Base-by-base conservation (phyloP, 2,888 invertebrate species). In the Sesia bembeciformis region DNA sequence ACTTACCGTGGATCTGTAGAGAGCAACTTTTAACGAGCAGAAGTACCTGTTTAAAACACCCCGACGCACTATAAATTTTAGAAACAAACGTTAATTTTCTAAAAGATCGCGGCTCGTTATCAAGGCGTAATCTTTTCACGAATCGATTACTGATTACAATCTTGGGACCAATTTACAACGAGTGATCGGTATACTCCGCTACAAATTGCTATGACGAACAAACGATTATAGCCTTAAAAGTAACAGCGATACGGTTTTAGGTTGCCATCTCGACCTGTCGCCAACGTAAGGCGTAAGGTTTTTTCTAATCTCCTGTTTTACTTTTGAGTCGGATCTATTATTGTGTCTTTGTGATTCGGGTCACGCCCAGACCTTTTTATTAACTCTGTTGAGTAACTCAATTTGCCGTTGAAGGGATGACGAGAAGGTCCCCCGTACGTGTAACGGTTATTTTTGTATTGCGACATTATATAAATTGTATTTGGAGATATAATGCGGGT, bases 341-440 rank as follows among this genome's bases (percentile, higher is more conserved):
- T 66, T 68, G 62, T 65, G 58, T 64, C 63, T 65, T 81, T 71
- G 67, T 60, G 62, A 82, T 72, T 79, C 82, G 55, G 67, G 62
- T 67, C 82, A 83, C 82, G 82, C 69, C 62, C 74, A 67, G 67
- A 66, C 70, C 79, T 81, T 81, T 81, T 81, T 82, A 83, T 83
- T 82, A 83, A 81, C 81, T 81, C 76, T 72, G 78, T 78, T 77
- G 79, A 79, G 81, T 80, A 81, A 83, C 82, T 82, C 82, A 81
- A 81, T 82, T 82, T 81, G 71, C 75, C 75, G 72, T 74, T 76
- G 80, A 80, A 81, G 78, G 82, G 78, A 81, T 81, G 81, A 81
- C 78, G 78, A 82, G 78, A 71, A 70, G 73, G 72, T 66, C 71
- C 64, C 56, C 55, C 64, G 76, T 74, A 81, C 81, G 81, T 82